These are phyloP conservation scores for Polia nebulosa DNA, from an alignment of 2,888 invertebrate species.

Conservation along the genomic window DNA sequence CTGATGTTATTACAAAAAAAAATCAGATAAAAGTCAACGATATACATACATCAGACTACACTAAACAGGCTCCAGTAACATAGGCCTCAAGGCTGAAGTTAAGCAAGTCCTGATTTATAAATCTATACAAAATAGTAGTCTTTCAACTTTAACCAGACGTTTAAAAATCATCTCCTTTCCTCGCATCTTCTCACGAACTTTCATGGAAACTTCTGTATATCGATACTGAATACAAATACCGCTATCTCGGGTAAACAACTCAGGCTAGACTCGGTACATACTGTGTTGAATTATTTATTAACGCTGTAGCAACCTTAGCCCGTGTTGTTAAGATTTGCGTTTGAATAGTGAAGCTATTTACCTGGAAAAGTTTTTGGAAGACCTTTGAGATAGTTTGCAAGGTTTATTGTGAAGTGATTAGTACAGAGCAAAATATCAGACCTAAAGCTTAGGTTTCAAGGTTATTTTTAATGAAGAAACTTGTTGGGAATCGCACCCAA, in stretches of 20 bases:
- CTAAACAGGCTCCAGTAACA: no score
- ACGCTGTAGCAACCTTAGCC: not conserved
- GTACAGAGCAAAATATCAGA: not conserved
- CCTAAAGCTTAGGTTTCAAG: not conserved
- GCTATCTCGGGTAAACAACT: constrained; percentile 33
- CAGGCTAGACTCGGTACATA: constrained; percentile 21
- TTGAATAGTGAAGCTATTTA: constrained; percentile 7
- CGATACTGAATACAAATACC: constrained; percentile 49
- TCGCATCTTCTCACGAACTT: constrained; percentile 5
- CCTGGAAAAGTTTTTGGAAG: not conserved
- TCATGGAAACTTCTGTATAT: constrained; percentile 7
- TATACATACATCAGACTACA: no score
- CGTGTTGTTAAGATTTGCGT: constrained; percentile 19
- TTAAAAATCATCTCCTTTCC: constrained; percentile 15
- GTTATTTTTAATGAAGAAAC: no score
- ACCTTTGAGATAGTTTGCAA: not conserved
- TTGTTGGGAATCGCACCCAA: no score
- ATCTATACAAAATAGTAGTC: not conserved
- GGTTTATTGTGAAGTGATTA: not conserved
- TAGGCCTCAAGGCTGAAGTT: no score
- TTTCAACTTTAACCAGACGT: not conserved
- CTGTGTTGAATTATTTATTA: constrained; percentile 49
- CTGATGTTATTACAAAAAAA: no score
- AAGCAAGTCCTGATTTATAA: no score
- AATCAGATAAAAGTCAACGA: no score